These are phyloP conservation scores for Pogoniulus pusillus DNA, from an alignment of 2,797 vertebrate species.

Conservation along the genomic window DNA sequence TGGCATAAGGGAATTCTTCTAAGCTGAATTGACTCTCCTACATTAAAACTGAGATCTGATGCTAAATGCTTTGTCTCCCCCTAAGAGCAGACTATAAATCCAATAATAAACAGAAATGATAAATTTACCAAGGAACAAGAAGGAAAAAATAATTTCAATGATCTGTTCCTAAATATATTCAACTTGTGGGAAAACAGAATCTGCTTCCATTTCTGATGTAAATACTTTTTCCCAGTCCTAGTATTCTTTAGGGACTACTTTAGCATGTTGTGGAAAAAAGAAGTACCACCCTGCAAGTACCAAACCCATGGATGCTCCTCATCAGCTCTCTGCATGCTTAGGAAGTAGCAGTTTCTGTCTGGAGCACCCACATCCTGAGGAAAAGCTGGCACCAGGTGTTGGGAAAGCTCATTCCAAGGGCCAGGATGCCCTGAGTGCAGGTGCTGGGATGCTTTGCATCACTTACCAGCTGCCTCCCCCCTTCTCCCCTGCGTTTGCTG, in stretches of 20 bases:
- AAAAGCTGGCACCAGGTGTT: fast-evolving
- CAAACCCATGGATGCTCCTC: neutral
- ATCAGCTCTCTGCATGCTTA: fast-evolving
- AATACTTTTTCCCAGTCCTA: neutral
- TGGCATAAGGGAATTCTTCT: constrained; percentile 29
- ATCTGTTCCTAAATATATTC: constrained; percentile 4
- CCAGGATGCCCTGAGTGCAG: fast-evolving
- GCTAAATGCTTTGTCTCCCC: constrained; percentile 14
- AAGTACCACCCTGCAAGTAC: neutral
- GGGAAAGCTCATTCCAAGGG: neutral
- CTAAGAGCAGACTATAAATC: neutral
- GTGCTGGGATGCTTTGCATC: neutral
- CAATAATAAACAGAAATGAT: constrained; percentile 23
- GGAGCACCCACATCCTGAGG: neutral
- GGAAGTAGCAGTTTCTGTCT: neutral
- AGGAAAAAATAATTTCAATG: neutral
- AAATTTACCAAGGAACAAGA: constrained; percentile 31
- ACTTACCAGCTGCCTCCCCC: neutral
- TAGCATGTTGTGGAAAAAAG: neutral
- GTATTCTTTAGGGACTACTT: neutral
- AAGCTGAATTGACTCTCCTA: constrained; percentile 8
- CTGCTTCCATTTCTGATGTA: neutral
- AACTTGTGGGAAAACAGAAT: neutral
- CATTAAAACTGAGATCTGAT: constrained; percentile 26
- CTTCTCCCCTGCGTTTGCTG: neutral